Evolutionary conservation across 2,113 vertebrate genomes (phyloP).

Genomic region (Lagopus muta): DNA sequence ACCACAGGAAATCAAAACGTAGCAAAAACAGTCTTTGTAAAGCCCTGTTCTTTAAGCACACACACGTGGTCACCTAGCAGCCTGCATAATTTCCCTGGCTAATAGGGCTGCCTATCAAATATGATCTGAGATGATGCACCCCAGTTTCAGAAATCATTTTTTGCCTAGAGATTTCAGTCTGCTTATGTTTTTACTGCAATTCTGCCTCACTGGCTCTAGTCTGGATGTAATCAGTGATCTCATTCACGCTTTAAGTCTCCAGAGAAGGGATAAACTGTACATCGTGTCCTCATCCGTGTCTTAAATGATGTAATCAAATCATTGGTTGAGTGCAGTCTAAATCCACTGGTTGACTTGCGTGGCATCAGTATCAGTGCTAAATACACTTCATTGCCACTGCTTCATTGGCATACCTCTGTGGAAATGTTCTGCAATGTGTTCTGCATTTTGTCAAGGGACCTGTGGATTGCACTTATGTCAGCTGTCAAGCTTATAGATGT

Average conservation of each 20-base stretch:
- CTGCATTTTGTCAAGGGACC: slow-evolving; percentile 15
- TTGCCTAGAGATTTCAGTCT: not conserved
- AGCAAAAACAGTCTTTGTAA: not conserved
- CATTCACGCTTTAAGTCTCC: slow-evolving; percentile 35
- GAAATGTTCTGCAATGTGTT: not conserved
- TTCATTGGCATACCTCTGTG: not conserved
- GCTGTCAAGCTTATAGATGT: not conserved
- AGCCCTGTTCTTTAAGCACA: not conserved
- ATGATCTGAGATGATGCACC: not conserved
- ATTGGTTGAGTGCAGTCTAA: not conserved
- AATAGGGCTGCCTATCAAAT: not conserved
- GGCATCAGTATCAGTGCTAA: not conserved
- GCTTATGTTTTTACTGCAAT: slow-evolving; percentile 1
- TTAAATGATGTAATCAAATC: not conserved
- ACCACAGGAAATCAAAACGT: not conserved
- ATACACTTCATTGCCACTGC: not conserved
- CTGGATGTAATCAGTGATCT: slow-evolving; percentile 63
- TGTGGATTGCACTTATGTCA: not conserved
- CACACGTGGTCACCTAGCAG: not conserved
- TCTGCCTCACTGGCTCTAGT: slow-evolving; percentile 39
- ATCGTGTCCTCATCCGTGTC: not conserved
- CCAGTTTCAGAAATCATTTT: not conserved
- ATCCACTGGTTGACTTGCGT: not conserved
- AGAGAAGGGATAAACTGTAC: slow-evolving; percentile 17
- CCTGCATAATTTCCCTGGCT: not conserved